Conservation (phyloP, 2,797 vertebrate genomes). For the Hydrolagus colliei region DNA sequence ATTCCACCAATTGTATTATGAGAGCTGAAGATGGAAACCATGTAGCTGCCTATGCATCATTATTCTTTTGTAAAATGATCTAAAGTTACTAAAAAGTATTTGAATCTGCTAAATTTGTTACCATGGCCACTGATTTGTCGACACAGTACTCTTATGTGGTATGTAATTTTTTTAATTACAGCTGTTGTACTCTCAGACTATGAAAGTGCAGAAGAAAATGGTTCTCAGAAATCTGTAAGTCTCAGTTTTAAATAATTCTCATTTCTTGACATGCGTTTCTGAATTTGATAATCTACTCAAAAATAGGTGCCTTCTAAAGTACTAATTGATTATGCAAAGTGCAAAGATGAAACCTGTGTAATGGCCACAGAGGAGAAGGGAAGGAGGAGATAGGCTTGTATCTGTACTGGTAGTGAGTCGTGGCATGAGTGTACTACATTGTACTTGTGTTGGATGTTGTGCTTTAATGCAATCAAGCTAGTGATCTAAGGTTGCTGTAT, state of each 20-base stretch:
- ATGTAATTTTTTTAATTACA: constrained; percentile 42
- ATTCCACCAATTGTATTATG: neutral
- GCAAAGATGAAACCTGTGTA: neutral
- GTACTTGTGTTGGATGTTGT: neutral
- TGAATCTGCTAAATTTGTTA: neutral
- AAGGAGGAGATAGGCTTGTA: neutral
- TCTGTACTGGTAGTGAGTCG: neutral
- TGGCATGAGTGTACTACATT: neutral
- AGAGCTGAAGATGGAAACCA: neutral
- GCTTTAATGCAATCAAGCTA: too few species aligned
- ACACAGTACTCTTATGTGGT: neutral
- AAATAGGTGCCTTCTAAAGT: too few species aligned
- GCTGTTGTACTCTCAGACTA: constrained; percentile 86
- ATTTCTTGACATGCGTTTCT: neutral
- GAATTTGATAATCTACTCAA: neutral
- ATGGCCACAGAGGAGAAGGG: too few species aligned
- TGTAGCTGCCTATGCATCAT: too few species aligned
- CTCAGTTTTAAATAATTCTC: neutral
- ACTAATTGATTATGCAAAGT: neutral
- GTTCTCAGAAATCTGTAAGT: constrained; percentile 45
- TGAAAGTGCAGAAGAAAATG: constrained; percentile 83
- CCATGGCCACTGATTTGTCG: neutral
- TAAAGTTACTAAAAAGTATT: neutral
- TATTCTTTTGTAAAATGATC: too few species aligned
- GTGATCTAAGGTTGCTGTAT: neutral